Base-by-base conservation (phyloP, 2,888 invertebrate genomes). In the Thumatha senex region DNA sequence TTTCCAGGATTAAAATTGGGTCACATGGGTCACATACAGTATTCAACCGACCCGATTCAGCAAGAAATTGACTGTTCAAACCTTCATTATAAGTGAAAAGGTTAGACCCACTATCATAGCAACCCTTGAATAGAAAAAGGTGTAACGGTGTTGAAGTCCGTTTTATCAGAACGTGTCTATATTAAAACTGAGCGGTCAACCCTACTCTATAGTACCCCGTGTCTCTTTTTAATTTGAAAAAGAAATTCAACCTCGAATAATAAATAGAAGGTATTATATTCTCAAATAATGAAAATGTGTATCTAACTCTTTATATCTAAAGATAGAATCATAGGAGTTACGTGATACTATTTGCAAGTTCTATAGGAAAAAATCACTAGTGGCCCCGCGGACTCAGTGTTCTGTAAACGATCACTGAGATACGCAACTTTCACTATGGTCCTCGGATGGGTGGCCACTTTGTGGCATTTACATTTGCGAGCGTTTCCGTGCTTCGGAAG, bases 221-320 rank as follows among this genome's bases (percentile, higher is more conserved):
- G 78, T 79, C 79, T 79, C 79, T 72, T 75, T 78, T 80, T 79
- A 79, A 79, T 79, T 79, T 79, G 71, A 69, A 69, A 70, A 68
- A 72, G 74, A 76, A 80, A 79, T 77, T 79, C 76, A 74, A 79
- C 76, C 70, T 67, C 58, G 64, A 65, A 62, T 67, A 51, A 66
- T 24, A n/a, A n/a, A n/a, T n/a, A n/a, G n/a, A n/a, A n/a, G n/a
- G n/a, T n/a, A n/a, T n/a, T n/a, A n/a, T n/a, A n/a, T n/a, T n/a
- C n/a, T n/a, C n/a, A n/a, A n/a, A n/a, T n/a, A n/a, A n/a, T n/a
- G n/a, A n/a, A n/a, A n/a, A n/a, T n/a, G n/a, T n/a, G n/a, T n/a
- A n/a, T n/a, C n/a, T n/a, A n/a, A n/a, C n/a, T n/a, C n/a, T n/a
- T n/a, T n/a, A n/a, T n/a, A n/a, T n/a, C n/a, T n/a, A n/a, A n/a